Evolutionary conservation across 2,797 vertebrate species (phyloP).

Genomic region (Melopsittacus undulatus): DNA sequence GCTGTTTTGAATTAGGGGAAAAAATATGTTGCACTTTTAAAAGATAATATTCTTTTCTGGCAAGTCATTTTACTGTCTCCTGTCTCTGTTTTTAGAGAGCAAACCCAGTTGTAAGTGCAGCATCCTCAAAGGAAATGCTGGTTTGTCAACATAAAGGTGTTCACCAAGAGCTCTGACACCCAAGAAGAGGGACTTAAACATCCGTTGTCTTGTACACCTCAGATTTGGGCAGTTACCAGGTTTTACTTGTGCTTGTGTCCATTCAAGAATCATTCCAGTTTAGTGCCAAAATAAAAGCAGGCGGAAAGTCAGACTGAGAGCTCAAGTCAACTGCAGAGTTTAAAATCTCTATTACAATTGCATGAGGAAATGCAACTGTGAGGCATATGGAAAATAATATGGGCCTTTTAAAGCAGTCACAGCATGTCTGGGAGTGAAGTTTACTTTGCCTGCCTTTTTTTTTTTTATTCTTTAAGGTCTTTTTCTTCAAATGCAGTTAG

Average conservation of each 20-base stretch:
- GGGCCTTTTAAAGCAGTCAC: not conserved
- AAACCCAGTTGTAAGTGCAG: not conserved
- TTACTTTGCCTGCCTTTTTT: not conserved
- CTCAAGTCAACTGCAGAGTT: not conserved
- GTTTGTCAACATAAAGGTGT: not conserved
- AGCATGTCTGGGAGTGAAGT: not conserved
- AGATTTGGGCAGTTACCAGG: not conserved
- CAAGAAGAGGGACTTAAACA: not conserved
- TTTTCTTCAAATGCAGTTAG: conserved; percentile 1
- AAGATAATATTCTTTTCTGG: conserved; percentile 47
- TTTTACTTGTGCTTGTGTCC: not conserved
- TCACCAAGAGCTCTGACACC: not conserved
- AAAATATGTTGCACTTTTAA: conserved; percentile 72
- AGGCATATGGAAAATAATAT: not conserved
- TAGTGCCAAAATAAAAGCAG: conserved; percentile 15
- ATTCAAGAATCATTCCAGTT: not conserved
- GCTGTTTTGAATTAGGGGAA: conserved; percentile 71
- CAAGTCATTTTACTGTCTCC: conserved; percentile 25
- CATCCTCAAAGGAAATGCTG: not conserved
- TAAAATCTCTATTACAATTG: not conserved
- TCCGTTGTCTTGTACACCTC: not conserved
- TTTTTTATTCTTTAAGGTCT: not conserved
- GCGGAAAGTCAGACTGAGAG: not conserved
- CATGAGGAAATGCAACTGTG: not conserved
- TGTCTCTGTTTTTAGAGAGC: not conserved